A percentile compares a stretch with the other conserved stretches of the same genome.
Conservation (phyloP, 2,113 vertebrate species). For the Camelus dromedarius region DNA sequence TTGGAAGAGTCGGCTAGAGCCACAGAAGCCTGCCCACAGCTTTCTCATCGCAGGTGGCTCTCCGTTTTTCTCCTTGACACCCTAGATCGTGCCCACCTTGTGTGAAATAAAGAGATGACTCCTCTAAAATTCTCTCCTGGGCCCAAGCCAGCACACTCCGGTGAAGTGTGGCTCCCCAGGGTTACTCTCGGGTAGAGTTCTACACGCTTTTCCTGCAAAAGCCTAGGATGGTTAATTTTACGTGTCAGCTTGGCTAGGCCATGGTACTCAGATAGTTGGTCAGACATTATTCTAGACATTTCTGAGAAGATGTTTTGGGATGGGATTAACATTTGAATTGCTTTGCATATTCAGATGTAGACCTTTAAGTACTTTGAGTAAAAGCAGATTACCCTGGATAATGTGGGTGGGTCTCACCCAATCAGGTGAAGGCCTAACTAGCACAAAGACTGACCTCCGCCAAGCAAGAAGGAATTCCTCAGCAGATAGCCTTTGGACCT, state of each 20-base stretch:
- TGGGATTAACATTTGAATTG: background rate
- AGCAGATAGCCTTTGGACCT: background rate
- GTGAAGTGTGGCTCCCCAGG: background rate
- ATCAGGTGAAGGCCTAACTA: no score
- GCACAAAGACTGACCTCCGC: no score
- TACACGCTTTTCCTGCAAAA: background rate
- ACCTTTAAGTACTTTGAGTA: background rate
- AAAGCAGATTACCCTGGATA: no score
- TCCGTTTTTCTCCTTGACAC: no score
- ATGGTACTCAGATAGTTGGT: no score
- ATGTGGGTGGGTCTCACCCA: no score
- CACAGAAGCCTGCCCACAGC: accelerated
- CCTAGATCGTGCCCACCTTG: no score
- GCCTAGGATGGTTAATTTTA: background rate
- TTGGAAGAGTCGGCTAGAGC: no score
- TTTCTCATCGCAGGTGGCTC: background rate
- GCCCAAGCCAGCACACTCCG: background rate
- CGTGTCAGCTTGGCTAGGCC: no score
- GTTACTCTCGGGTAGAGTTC: no score
- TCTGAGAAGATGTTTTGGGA: background rate
- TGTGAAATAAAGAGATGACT: background rate
- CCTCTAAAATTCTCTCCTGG: background rate
- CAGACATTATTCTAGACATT: background rate
- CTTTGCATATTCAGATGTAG: background rate
- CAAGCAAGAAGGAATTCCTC: background rate